Evolutionary conservation across 2,113 vertebrate genomes (phyloP).

Genomic region (Taxidea taxus): DNA sequence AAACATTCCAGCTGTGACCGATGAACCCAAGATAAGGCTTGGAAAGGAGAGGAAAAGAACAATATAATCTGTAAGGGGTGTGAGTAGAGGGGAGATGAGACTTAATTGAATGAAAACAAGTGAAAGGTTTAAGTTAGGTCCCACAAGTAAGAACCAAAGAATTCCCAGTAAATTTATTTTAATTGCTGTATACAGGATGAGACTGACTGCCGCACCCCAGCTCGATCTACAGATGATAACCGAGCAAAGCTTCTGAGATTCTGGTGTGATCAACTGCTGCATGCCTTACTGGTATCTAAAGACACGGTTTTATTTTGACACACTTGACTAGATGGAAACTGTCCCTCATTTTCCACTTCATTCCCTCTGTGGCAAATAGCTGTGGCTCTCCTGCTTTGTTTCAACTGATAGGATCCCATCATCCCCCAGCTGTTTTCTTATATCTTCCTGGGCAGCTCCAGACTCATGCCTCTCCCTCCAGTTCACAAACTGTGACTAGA

Average conservation of each 20-base stretch:
- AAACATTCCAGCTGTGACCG: constrained; percentile 58
- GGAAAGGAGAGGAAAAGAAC: not conserved
- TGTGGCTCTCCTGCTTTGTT: not conserved
- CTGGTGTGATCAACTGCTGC: not conserved
- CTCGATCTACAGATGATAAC: not conserved
- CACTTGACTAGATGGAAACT: not conserved
- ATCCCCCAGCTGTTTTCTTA: not conserved
- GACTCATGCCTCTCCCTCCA: not conserved
- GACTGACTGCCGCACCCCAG: not conserved
- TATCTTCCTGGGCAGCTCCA: not conserved
- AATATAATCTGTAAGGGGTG: not conserved
- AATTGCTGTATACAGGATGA: not conserved
- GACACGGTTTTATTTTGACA: constrained; percentile 3
- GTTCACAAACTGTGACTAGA: not conserved
- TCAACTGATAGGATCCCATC: not conserved
- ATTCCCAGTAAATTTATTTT: not conserved
- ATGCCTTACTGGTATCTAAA: not conserved
- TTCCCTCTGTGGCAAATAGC: not conserved
- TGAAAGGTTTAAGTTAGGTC: not conserved
- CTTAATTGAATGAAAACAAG: not conserved
- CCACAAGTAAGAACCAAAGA: not conserved
- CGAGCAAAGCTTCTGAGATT: not conserved
- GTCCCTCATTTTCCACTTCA: not conserved
- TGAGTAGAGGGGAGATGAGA: not conserved
- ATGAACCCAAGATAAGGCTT: constrained; percentile 21